Base-by-base conservation (phyloP, 2,888 invertebrate genomes). In the Acleris sparsana region DNA sequence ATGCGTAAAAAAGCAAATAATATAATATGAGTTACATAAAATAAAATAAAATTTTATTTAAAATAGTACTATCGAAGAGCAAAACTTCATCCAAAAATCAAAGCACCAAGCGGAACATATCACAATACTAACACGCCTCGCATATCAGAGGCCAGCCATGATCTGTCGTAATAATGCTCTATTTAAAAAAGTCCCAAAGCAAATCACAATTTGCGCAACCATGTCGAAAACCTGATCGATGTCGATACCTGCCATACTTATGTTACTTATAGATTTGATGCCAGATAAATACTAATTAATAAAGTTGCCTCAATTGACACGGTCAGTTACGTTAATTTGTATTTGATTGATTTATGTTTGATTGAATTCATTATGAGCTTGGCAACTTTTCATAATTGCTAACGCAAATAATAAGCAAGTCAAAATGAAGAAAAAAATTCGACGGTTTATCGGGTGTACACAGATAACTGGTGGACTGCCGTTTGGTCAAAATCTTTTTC, bases 161-260 rank as follows among this genome's bases (percentile, higher is more conserved):
- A 76, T 67, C 75, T 86, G 86, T 81, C 69, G 84, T 75, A 87
- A 87, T 77, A 77, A 43, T 76, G 82, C 74, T 84, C 80, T 74
- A 78, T 77, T 80, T 79, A 77, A 79, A 79, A 80, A 76, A 80
- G 81, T 82, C 80, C 77, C 78, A 70, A 62, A 73, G 70, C 76
- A 75, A 75, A 74, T 63, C 66, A 63, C 62, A 64, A 72, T 73
- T 85, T 86, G 79, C 80, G 79, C 77, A 84, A 85, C 67, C 62
- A 43, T 68, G 53, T 63, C 63, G 63, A 69, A 46, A 22, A 65
- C 68, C 55, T 61, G 71, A 75, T 76, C 67, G 63, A 65, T 61
- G 65, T 68, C 68, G 68, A 68, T 71, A 70, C 71, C 69, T 67
- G 63, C 65, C 63, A 52, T 18, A 43, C 51, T 58, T 17, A 63